phyloP scores from a whole-genome alignment of 1,140 invertebrate species.

The Colletes gigas region DNA sequence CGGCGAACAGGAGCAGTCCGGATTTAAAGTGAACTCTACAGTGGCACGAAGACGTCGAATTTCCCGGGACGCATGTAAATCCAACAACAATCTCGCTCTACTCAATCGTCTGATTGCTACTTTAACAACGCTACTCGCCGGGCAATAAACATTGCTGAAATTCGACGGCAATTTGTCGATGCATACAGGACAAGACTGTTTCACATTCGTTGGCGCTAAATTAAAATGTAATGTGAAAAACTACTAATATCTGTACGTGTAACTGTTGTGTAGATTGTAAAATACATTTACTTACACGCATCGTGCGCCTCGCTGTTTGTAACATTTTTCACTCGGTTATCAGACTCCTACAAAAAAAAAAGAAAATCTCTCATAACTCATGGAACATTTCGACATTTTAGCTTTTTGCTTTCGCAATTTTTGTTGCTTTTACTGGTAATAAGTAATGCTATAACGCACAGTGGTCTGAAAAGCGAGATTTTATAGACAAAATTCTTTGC shows the following conservation, averaged over 20 bases:
- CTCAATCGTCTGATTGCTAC: constrained; percentile 72
- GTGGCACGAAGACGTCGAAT: constrained; percentile 66
- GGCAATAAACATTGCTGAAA: constrained; percentile 72
- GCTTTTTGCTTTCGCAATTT: background rate
- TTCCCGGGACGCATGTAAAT: constrained; percentile 53
- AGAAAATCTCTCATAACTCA: background rate
- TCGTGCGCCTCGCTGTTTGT: background rate
- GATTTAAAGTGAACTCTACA: constrained; percentile 66
- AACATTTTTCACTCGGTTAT: background rate
- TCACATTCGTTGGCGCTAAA: constrained; percentile 36
- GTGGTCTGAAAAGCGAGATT: too few relatives aligned
- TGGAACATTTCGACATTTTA: background rate
- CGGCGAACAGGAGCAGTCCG: constrained; percentile 70
- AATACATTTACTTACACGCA: constrained; percentile 42
- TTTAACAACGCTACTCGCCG: constrained; percentile 70
- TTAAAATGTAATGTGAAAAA: constrained; percentile 20
- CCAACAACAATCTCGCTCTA: constrained; percentile 71
- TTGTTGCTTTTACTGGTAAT: too few relatives aligned
- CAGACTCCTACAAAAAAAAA: background rate
- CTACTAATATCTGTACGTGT: constrained; percentile 22
- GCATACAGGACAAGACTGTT: constrained; percentile 71
- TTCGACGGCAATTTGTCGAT: constrained; percentile 69
- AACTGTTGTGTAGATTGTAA: constrained; percentile 45
- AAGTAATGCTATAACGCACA: too few relatives aligned
- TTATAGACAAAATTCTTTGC: too few relatives aligned